Conservation (phyloP, 1,140 invertebrate genomes). For the Drosophila santomea region DNA sequence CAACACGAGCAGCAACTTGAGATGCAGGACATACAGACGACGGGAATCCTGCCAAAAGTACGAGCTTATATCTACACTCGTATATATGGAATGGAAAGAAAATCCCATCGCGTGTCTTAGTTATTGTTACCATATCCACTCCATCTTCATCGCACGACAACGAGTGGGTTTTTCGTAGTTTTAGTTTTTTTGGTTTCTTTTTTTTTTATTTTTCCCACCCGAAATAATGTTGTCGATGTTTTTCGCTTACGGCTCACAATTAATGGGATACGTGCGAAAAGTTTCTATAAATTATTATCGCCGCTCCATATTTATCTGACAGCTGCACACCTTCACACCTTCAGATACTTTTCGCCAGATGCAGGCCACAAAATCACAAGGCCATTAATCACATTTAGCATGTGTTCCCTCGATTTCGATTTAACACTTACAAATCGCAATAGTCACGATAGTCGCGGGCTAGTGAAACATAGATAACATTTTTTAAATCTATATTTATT, state of each 20-base stretch:
- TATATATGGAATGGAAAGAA: neutral
- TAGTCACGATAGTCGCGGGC: neutral
- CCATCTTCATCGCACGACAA: slow-evolving; percentile 5
- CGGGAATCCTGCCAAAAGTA: slow-evolving; percentile 1
- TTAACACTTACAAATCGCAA: slow-evolving; percentile 33
- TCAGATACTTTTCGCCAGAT: slow-evolving; percentile 9
- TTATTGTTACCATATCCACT: slow-evolving; percentile 35
- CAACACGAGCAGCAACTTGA: slow-evolving; percentile 51
- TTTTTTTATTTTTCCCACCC: neutral
- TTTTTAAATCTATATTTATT: no score
- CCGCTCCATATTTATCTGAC: slow-evolving; percentile 30
- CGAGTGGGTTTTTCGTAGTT: neutral
- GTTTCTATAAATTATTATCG: slow-evolving; percentile 66
- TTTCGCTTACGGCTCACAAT: slow-evolving; percentile 54
- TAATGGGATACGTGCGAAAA: slow-evolving; percentile 70
- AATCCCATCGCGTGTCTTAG: slow-evolving; percentile 36
- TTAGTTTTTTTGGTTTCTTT: no score
- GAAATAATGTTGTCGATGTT: slow-evolving; percentile 44
- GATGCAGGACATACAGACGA: slow-evolving; percentile 17
- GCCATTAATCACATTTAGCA: slow-evolving; percentile 34
- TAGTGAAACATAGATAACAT: no score
- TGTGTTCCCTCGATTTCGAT: neutral
- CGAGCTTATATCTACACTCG: no score
- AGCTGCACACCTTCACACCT: slow-evolving; percentile 16
- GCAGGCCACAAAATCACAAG: neutral